Conservation (phyloP, 2,113 vertebrate species). For the Micronycteris hirsuta region DNA sequence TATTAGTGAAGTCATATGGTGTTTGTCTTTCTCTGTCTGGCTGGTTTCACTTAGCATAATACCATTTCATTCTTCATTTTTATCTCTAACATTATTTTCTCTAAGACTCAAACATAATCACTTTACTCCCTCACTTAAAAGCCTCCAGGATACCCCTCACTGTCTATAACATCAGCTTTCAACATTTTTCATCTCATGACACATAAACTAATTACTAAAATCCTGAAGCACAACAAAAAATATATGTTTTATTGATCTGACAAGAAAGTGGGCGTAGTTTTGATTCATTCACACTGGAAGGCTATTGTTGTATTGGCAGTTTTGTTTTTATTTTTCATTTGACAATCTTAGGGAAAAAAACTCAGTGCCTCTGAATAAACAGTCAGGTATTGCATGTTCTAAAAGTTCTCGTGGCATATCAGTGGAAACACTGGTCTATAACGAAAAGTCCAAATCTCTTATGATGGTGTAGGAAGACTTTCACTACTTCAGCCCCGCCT, state of each 20-base stretch:
- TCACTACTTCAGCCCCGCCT: background rate
- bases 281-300: background rate
- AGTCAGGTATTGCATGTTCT: background rate
- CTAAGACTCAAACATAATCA: background rate
- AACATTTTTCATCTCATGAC: background rate
- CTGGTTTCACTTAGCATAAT: background rate
- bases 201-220: background rate
- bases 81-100: background rate
- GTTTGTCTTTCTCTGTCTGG: background rate
- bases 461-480: background rate
- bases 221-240: background rate
- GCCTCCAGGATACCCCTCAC: background rate
- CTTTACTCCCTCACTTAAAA: background rate
- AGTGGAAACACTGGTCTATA: background rate
- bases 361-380: background rate
- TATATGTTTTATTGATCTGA: background rate
- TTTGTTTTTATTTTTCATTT: background rate
- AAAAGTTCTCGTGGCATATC: background rate
- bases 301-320: background rate
- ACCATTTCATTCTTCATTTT: background rate
- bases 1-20: background rate
- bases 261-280: background rate
- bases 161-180: background rate
- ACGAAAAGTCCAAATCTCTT: background rate
- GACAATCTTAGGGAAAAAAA: background rate